Evolutionary conservation across 2,113 vertebrate species (phyloP).

Genomic region (Naja naja): DNA sequence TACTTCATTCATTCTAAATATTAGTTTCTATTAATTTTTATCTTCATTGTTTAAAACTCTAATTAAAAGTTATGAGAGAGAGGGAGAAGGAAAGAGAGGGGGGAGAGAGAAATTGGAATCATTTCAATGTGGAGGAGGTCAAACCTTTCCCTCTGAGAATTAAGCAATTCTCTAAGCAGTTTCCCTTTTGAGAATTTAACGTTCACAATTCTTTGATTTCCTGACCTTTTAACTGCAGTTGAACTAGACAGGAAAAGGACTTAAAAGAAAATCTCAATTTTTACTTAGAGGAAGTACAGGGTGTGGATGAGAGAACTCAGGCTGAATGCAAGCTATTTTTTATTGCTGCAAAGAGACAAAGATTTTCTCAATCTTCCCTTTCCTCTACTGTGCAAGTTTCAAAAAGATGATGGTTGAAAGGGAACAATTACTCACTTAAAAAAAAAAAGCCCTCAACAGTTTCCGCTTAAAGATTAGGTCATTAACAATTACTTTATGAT

Average conservation of each 20-base stretch:
- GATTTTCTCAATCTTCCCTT: not conserved
- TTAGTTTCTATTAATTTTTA: not conserved
- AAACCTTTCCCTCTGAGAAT: not conserved
- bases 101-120: not conserved
- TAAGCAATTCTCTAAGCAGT: slow-evolving; percentile 3
- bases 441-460: not conserved
- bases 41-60: not conserved
- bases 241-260: not conserved
- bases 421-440: slow-evolving; percentile 45
- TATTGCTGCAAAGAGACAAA: not conserved
- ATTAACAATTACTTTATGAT: slow-evolving; percentile 33
- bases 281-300: slow-evolving; percentile 2
- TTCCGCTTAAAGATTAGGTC: slow-evolving; percentile 37
- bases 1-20: not conserved
- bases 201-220: slow-evolving; percentile 7
- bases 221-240: slow-evolving; percentile 16
- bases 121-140: not conserved
- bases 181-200: slow-evolving; percentile 23
- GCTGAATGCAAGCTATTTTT: not conserved
- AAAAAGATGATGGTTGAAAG: slow-evolving; percentile 46
- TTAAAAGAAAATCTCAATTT: slow-evolving; percentile 34
- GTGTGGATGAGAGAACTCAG: not conserved
- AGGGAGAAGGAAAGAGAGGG: too few species aligned
- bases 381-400: slow-evolving; percentile 26
- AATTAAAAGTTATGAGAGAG: not conserved